These are phyloP conservation scores for Caenorhabditis inopinata DNA, from an alignment of 1,140 invertebrate species.

Conservation along the genomic window DNA sequence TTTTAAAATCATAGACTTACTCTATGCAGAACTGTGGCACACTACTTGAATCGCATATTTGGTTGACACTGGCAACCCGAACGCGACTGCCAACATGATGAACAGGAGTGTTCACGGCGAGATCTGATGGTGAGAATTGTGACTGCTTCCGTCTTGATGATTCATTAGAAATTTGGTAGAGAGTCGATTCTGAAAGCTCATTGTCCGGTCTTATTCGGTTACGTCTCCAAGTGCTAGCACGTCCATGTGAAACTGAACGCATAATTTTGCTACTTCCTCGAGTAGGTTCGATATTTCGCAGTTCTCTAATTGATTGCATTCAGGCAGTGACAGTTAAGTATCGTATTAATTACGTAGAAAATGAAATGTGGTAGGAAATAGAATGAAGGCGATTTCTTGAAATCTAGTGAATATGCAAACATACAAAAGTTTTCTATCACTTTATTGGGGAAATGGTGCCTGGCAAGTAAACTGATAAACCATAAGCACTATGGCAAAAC, in stretches of 20 bases:
- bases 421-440: constrained; percentile 18
- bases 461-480: constrained; percentile 20
- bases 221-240: constrained; percentile 7
- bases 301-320: constrained; percentile 23
- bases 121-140: constrained; percentile 12
- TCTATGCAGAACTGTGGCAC: neutral
- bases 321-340: neutral
- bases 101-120: neutral
- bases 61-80: constrained; percentile 10
- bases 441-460: neutral
- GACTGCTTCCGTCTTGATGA: neutral
- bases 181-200: constrained; percentile 9
- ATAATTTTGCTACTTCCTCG: neutral
- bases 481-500: neutral
- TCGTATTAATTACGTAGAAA: neutral
- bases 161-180: neutral
- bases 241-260: constrained; percentile 8
- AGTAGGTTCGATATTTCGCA: neutral
- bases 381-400: neutral
- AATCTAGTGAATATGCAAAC: constrained; percentile 4
- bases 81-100: constrained; percentile 24
- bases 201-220: constrained; percentile 23
- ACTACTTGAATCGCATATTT: constrained; percentile 17
- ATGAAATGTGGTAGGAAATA: neutral
- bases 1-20: neutral